phyloP scores from a whole-genome alignment of 2,888 invertebrate genomes.

The Drosophila pullipes region DNA sequence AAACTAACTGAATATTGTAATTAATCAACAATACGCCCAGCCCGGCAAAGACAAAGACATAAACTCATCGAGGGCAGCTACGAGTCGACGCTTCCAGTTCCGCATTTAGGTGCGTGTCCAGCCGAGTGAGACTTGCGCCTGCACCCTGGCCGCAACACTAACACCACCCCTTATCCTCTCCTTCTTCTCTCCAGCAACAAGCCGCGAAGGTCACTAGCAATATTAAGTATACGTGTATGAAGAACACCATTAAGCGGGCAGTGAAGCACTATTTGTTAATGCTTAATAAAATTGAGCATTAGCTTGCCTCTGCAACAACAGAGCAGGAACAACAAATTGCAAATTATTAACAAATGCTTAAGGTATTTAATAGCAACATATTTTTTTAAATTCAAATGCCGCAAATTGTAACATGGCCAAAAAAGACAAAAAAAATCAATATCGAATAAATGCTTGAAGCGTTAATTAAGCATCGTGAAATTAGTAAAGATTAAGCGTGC shows the following conservation, averaged over 20 bases:
- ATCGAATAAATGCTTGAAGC: conserved; percentile 44
- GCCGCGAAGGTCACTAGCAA: conserved; percentile 61
- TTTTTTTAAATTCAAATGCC: conserved; percentile 31
- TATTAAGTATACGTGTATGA: conserved; percentile 60
- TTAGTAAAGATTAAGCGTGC: conserved; percentile 38
- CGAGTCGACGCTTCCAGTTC: conserved; percentile 65
- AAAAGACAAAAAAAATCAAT: conserved; percentile 26
- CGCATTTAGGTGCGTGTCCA: conserved; percentile 75
- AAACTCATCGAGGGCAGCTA: conserved; percentile 44
- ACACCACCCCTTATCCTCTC: not conserved
- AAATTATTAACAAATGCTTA: conserved; percentile 45
- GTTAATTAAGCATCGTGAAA: conserved; percentile 52
- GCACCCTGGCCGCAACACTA: not conserved
- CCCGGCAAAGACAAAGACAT: conserved; percentile 33
- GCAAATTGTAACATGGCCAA: conserved; percentile 63
- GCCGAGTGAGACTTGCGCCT: conserved; percentile 49
- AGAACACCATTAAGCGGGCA: conserved; percentile 65
- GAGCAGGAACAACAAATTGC: conserved; percentile 60
- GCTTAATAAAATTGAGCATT: conserved; percentile 71
- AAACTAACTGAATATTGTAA: conserved; percentile 54
- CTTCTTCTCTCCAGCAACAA: not conserved
- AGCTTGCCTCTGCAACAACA: conserved; percentile 41
- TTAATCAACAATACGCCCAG: conserved; percentile 58
- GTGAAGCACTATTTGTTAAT: conserved; percentile 57
- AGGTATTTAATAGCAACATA: conserved; percentile 32